These are phyloP conservation scores for Lagenorhynchus albirostris DNA, from an alignment of 2,113 vertebrate genomes.

Conservation along the genomic window DNA sequence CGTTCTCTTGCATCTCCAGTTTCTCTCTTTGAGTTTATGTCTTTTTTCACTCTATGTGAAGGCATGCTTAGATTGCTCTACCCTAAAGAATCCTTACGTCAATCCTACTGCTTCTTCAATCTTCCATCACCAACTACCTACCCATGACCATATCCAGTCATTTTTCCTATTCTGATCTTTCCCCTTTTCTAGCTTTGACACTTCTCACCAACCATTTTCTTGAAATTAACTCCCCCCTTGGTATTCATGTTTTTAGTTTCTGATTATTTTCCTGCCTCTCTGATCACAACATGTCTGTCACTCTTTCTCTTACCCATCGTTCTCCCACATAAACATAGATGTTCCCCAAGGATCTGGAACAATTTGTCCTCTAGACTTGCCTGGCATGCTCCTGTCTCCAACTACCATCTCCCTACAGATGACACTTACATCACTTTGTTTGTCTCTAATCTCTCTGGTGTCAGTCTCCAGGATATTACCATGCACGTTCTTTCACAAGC, in stretches of 20 bases:
- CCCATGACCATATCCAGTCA: not conserved
- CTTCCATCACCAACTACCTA: not conserved
- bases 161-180: not conserved
- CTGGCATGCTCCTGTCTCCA: not conserved
- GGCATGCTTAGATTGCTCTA: not conserved
- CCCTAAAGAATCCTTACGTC: not conserved
- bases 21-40: not conserved
- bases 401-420: not conserved
- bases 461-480: not conserved
- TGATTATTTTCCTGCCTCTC: not conserved
- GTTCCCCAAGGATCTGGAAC: not conserved
- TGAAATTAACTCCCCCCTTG: not conserved
- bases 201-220: not conserved
- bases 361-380: not conserved
- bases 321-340: not conserved
- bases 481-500: not conserved
- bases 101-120: not conserved
- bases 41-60: not conserved
- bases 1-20: not conserved
- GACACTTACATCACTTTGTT: not conserved
- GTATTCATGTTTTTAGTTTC: not conserved
- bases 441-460: not conserved
- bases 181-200: not conserved
- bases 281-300: not conserved
- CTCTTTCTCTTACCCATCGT: not conserved